These are phyloP conservation scores for Corella eumyota DNA, from an alignment of 23 tunicate genomes.

Conservation along the genomic window DNA sequence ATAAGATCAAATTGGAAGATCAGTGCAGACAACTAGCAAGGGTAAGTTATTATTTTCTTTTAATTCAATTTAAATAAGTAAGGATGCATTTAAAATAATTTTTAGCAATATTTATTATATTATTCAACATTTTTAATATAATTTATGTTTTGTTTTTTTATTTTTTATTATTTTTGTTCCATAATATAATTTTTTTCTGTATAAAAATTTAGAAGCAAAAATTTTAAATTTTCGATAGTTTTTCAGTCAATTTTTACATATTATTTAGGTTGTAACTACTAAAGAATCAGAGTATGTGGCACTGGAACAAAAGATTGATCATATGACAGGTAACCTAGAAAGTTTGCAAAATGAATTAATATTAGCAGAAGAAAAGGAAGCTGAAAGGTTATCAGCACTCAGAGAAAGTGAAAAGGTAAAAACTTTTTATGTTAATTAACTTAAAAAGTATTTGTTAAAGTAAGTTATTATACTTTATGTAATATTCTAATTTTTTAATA, in stretches of 20 bases:
- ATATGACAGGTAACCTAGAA: conserved; percentile 81
- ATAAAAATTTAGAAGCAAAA: too few species aligned
- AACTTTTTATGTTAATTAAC: too few species aligned
- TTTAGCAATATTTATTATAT: neutral
- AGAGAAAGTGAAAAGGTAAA: conserved; percentile 88
- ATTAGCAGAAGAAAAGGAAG: conserved; percentile 81
- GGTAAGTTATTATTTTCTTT: conserved; percentile 19
- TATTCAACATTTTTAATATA: neutral
- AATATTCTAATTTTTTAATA: neutral
- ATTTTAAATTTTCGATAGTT: too few species aligned
- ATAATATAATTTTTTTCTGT: too few species aligned
- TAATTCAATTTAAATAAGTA: neutral
- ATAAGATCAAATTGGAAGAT: conserved; percentile 74
- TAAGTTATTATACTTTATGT: neutral
- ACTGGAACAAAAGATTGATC: conserved; percentile 75
- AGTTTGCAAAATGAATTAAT: conserved; percentile 75
- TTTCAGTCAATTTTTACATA: neutral
- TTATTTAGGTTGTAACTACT: conserved; percentile 54
- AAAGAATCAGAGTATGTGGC: conserved; percentile 90
- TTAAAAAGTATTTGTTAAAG: neutral
- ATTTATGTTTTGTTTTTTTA: conserved; percentile 2
- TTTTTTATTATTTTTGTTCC: too few species aligned
- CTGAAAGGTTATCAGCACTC: conserved; percentile 64
- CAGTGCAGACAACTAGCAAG: conserved; percentile 82
- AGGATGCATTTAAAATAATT: neutral